Evolutionary conservation across 2,888 invertebrate genomes (phyloP).

Genomic region (Himalopsyche anomala): DNA sequence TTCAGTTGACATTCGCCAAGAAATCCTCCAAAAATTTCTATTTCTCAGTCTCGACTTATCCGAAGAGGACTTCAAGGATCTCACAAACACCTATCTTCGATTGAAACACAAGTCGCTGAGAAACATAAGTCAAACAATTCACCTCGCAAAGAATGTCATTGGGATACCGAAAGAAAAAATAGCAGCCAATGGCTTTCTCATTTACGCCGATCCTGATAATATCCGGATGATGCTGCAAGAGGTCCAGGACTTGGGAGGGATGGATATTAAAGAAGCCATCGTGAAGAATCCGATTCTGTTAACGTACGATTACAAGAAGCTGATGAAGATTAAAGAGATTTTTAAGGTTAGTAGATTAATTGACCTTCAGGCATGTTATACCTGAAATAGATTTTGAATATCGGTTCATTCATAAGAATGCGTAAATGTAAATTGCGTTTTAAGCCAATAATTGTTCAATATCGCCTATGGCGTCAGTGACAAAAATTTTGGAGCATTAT

Average conservation of each 20-base stretch:
- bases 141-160: constrained; percentile 77
- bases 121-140: constrained; percentile 76
- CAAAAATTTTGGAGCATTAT: too few relatives aligned
- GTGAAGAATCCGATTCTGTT: constrained; percentile 79
- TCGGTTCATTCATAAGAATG: too few relatives aligned
- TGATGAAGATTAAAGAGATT: constrained; percentile 76
- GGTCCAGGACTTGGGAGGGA: constrained; percentile 76
- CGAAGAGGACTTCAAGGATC: constrained; percentile 71
- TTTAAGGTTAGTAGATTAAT: constrained; percentile 71
- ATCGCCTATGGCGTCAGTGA: too few relatives aligned
- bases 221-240: constrained; percentile 76
- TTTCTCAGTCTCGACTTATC: constrained; percentile 71
- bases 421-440: too few relatives aligned
- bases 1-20: constrained; percentile 72
- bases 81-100: constrained; percentile 72
- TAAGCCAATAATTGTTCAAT: too few relatives aligned
- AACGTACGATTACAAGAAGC: constrained; percentile 77
- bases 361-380: too few relatives aligned
- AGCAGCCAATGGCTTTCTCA: constrained; percentile 78
- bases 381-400: too few relatives aligned
- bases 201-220: constrained; percentile 78
- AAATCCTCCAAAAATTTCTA: constrained; percentile 72
- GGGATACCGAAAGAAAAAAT: constrained; percentile 77
- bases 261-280: constrained; percentile 77
- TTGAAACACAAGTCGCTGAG: constrained; percentile 73